These are phyloP conservation scores for Atta colombica DNA, from an alignment of 1,140 invertebrate genomes.

Conservation along the genomic window DNA sequence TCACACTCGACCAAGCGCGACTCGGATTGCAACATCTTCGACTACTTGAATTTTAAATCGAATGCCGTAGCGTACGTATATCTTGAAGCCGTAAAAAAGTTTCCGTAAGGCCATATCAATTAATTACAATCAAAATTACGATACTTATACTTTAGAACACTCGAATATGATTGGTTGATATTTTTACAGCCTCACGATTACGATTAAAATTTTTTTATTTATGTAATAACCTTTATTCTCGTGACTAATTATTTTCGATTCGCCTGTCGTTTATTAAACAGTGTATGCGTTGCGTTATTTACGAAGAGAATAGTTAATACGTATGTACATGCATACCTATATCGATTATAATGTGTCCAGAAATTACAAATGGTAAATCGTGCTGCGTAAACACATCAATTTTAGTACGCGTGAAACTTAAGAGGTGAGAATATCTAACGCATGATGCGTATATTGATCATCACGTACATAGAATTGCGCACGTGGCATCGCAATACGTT, in stretches of 20 bases:
- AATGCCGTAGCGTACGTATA: not conserved
- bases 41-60: slow-evolving; percentile 48
- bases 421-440: not conserved
- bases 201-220: too few relatives aligned
- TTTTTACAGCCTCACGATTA: too few relatives aligned
- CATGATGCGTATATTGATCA: slow-evolving; percentile 30
- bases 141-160: too few relatives aligned
- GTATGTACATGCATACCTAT: not conserved
- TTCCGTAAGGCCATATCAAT: too few relatives aligned
- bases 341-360: slow-evolving; percentile 16
- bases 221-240: not conserved
- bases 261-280: slow-evolving; percentile 25
- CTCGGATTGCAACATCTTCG: slow-evolving; percentile 67
- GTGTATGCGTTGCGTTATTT: not conserved
- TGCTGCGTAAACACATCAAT: slow-evolving; percentile 27
- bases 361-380: slow-evolving; percentile 24
- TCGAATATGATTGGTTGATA: too few relatives aligned
- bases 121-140: too few relatives aligned
- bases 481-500: slow-evolving; percentile 35
- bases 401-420: slow-evolving; percentile 36
- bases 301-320: slow-evolving; percentile 10
- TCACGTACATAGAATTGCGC: slow-evolving; percentile 27
- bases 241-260: slow-evolving; percentile 47
- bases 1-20: slow-evolving; percentile 70
- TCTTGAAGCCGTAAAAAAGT: not conserved